Evolutionary conservation across 1,140 invertebrate genomes (phyloP), one percentile per base, ranked within the genome.

Genomic region (Macrobrachium nipponense): DNA sequence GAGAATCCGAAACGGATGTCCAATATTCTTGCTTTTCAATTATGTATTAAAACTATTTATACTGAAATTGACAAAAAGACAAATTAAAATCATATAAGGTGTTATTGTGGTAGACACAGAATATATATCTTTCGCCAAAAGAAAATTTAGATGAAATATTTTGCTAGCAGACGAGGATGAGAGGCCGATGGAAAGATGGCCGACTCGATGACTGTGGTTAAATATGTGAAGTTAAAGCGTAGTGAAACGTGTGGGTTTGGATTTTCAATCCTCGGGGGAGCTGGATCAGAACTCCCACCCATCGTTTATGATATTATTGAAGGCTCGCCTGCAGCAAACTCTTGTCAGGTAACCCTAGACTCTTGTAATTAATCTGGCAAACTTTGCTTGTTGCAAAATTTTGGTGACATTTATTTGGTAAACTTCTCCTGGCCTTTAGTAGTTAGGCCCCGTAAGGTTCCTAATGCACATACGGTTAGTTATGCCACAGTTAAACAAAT

Each of bases 241-340:
- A 90, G 89, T 86, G 90, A 90, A 83, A 89, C 89, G 61, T 89
- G 88, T 78, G 95, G 96, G 90, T 95, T 96, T 91, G 96, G 96
- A 90, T 97, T 97, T 93, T 97, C 96, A 89, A 92, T 97, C 89
- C 93, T 97, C 90, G 95, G 96, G 87, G 95, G 95, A 92, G 95
- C 95, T 90, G 96, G 95, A 91, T 91, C 90, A 27, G 91, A 90
- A 73, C 94, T 96, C 91, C 96, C 96, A 90, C 96, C 96, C 91
- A 95, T 97, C 91, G 96, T 97, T 91, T 97, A 97, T 92, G 95
- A 97, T 92, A 96, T 97, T 90, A 93, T 96, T 90, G 96, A 97
- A 92, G 96, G 97, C 92, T 97, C 96, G 89, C 96, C 96, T 90
- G 96, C 96, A 86, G 96, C 96, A 89, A 94, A 95, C 91, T 95